Percentiles rank a stretch among this genome's conserved stretches.
These are phyloP conservation scores for Nautilus pompilius DNA, from an alignment of 1,140 invertebrate species.

Conservation along the genomic window DNA sequence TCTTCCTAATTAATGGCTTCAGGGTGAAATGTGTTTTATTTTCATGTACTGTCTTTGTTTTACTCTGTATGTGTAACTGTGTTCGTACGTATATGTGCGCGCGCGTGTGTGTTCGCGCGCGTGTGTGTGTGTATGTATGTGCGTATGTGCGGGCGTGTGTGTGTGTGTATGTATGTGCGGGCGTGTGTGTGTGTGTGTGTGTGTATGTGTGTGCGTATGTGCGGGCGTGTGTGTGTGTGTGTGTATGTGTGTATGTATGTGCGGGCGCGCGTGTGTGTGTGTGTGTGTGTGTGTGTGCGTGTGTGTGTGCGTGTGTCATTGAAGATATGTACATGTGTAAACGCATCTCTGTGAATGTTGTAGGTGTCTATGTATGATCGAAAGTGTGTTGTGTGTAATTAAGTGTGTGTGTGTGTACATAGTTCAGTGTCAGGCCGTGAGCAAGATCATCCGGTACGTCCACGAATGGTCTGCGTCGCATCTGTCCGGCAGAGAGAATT, in stretches of 20 bases:
- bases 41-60: background rate
- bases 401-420: no score
- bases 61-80: slow-evolving; percentile 2
- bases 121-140: slow-evolving; percentile 1
- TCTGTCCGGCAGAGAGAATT: no score
- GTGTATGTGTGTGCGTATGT: background rate
- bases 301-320: no score
- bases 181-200: background rate
- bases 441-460: no score
- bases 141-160: background rate
- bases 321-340: no score
- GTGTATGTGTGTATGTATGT: background rate
- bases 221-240: background rate
- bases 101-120: slow-evolving; percentile 6
- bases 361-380: no score
- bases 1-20: background rate
- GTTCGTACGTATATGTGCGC: slow-evolving; percentile 5
- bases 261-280: background rate
- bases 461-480: no score
- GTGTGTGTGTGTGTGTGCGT: no score
- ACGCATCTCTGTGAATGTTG: no score
- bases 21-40: background rate
- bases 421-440: no score
- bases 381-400: no score
- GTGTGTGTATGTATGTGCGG: background rate